Percentiles rank a stretch among this genome's conserved stretches.
These are phyloP conservation scores for Pachyramphus minor DNA, from an alignment of 2,113 vertebrate species.

Conservation along the genomic window DNA sequence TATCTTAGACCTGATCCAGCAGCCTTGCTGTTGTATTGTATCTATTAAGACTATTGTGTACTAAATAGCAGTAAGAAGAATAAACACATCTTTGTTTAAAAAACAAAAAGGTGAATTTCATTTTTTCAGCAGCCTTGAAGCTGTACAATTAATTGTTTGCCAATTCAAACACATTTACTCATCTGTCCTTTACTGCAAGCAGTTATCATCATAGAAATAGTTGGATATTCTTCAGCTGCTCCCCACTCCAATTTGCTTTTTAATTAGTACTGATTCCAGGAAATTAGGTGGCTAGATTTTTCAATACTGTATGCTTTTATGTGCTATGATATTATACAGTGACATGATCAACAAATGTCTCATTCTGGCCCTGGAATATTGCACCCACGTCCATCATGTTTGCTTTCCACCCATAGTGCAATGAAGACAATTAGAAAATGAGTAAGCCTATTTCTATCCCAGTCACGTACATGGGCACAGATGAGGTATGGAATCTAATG, in stretches of 20 bases:
- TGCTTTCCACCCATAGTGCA: neutral
- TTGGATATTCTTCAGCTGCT: conserved; percentile 7
- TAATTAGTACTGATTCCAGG: conserved; percentile 31
- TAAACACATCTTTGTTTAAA: neutral
- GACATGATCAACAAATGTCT: neutral
- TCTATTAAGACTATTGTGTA: neutral
- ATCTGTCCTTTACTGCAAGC: neutral
- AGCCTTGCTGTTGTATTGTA: neutral
- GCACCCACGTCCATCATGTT: neutral
- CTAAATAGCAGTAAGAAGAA: neutral
- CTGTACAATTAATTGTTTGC: neutral
- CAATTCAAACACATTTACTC: conserved; percentile 14
- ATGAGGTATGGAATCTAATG: neutral
- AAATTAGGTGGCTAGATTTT: neutral
- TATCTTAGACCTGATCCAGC: neutral
- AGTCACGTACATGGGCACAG: neutral
- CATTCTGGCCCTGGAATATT: neutral
- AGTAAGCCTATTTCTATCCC: neutral
- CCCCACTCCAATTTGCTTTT: neutral
- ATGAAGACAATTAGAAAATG: neutral
- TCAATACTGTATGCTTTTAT: neutral
- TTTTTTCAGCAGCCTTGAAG: conserved; percentile 14
- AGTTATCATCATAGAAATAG: neutral
- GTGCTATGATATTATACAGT: neutral
- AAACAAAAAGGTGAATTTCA: neutral